Evolutionary conservation across 2,113 vertebrate genomes (phyloP).

Genomic region (Rhynchomys soricoides): DNA sequence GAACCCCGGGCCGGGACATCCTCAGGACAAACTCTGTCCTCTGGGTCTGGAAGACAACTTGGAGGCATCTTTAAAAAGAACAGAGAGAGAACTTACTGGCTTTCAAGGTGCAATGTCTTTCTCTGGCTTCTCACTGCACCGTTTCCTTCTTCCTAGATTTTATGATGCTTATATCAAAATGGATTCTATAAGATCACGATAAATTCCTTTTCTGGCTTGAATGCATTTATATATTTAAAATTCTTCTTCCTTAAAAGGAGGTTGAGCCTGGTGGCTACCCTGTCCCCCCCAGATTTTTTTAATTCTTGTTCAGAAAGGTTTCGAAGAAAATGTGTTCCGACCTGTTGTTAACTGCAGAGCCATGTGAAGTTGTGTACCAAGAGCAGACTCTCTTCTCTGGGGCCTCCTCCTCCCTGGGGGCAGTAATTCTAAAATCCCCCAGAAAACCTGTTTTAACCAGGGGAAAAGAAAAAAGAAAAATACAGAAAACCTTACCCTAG

Average conservation of each 20-base stretch:
- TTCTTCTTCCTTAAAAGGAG: conserved; percentile 21
- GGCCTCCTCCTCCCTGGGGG: background rate
- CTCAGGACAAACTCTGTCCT: background rate
- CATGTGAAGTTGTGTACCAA: background rate
- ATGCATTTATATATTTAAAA: background rate
- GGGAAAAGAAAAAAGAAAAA: background rate
- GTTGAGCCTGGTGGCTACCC: background rate
- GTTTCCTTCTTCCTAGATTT: background rate
- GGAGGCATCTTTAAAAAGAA: background rate
- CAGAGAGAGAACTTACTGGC: background rate
- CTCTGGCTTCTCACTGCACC: background rate
- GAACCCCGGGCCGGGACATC: no score
- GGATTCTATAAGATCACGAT: background rate
- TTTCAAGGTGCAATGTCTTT: background rate
- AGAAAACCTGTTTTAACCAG: conserved; percentile 38
- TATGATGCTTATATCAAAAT: background rate
- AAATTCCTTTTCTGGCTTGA: background rate
- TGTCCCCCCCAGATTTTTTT: background rate
- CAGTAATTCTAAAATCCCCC: background rate
- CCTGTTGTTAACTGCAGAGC: background rate
- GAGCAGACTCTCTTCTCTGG: background rate
- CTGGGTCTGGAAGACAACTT: background rate
- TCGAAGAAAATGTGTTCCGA: conserved; percentile 16
- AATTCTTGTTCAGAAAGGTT: background rate
- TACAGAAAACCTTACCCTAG: background rate